A percentile compares a stretch with the other conserved stretches of the same genome.
Evolutionary conservation across 1,140 invertebrate genomes (phyloP).

Genomic region (Sycophaga agraensis): DNA sequence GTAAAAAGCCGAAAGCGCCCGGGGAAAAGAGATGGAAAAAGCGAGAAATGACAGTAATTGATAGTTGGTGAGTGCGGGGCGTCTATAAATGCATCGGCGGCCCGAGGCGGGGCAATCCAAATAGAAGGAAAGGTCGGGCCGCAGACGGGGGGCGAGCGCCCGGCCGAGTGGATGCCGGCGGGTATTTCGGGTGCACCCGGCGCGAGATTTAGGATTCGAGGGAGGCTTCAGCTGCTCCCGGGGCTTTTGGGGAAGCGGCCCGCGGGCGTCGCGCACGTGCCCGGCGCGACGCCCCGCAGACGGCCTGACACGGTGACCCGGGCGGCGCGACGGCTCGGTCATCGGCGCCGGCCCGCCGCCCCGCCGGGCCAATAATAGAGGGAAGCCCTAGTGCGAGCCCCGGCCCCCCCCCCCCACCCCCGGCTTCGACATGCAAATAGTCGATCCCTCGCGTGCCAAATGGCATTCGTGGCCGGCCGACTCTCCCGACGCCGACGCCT

Average conservation of each 20-base stretch:
- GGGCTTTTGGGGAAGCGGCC: background rate
- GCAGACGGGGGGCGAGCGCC: no score
- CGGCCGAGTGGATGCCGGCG: no score
- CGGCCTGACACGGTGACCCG: constrained; percentile 46
- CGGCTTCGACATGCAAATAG: constrained; percentile 24
- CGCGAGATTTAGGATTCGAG: background rate
- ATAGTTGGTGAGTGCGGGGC: no score
- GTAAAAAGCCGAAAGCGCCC: no score
- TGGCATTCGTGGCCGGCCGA: constrained; percentile 28
- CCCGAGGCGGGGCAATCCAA: no score
- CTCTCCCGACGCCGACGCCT: background rate
- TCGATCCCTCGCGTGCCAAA: constrained; percentile 35
- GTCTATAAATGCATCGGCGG: no score
- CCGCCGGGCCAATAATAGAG: constrained; percentile 45
- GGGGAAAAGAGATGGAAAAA: no score
- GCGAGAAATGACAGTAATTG: no score
- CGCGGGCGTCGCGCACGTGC: no score
- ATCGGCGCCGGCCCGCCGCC: constrained; percentile 5
- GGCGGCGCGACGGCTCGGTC: background rate
- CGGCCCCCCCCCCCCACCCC: constrained; percentile 4
- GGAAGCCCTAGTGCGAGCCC: constrained; percentile 46
- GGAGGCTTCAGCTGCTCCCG: no score
- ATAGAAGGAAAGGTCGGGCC: no score
- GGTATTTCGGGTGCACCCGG: no score
- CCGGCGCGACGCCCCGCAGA: constrained; percentile 22